phyloP scores from a whole-genome alignment of 2,113 vertebrate species.

The Paramormyrops kingsleyae region DNA sequence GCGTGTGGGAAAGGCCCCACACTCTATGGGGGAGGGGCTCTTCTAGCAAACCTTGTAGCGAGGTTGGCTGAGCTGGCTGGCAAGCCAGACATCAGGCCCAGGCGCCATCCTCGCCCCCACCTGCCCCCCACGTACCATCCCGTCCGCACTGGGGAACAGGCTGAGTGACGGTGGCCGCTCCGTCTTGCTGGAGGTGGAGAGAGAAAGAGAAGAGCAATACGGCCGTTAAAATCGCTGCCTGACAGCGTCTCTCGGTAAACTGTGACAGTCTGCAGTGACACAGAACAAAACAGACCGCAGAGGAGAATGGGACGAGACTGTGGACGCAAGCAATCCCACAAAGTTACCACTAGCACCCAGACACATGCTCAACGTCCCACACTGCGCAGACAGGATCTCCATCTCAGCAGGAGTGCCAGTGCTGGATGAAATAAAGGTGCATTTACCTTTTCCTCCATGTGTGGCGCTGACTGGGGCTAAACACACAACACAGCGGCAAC shows the following conservation, averaged over 20 bases:
- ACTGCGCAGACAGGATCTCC: background rate
- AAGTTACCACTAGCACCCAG: background rate
- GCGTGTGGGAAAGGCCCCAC: constrained; percentile 18
- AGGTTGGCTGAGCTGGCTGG: constrained; percentile 82
- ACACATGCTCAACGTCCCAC: background rate
- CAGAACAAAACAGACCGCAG: background rate
- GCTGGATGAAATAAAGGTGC: background rate
- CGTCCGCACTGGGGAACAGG: constrained; percentile 82
- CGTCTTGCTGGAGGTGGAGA: constrained; percentile 70
- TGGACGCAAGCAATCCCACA: background rate
- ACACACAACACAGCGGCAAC: constrained; percentile 66
- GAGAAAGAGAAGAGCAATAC: background rate
- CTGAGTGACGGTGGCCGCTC: constrained; percentile 92
- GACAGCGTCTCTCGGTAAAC: background rate
- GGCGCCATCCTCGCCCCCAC: constrained; percentile 82
- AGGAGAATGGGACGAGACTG: background rate
- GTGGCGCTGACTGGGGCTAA: constrained; percentile 85
- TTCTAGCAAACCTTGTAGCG: constrained; percentile 88
- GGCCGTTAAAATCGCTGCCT: background rate
- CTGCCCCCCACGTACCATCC: constrained; percentile 93
- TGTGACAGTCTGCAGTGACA: background rate
- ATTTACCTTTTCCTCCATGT: constrained; percentile 98
- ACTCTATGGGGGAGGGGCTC: constrained; percentile 22
- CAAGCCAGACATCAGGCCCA: constrained; percentile 87
- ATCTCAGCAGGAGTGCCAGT: background rate